phyloP scores from a whole-genome alignment of 2,888 invertebrate species.

The Sesamia inferens region DNA sequence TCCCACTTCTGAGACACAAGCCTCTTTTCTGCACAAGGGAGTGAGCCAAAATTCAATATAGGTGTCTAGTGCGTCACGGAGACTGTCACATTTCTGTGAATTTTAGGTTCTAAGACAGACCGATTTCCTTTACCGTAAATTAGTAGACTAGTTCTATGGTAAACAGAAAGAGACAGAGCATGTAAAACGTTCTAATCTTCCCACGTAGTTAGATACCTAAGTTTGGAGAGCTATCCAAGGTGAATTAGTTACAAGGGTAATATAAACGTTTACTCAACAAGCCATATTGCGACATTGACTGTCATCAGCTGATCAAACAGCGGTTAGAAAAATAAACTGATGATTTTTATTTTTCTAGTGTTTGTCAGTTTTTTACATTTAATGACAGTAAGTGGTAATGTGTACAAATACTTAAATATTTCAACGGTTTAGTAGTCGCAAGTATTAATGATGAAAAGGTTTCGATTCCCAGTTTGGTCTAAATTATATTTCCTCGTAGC shows the following conservation, averaged over 20 bases:
- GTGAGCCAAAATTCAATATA: background rate
- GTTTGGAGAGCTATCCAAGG: slow-evolving; percentile 33
- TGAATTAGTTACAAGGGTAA: slow-evolving; percentile 33
- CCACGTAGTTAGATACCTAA: slow-evolving; percentile 2
- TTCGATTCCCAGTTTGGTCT: background rate
- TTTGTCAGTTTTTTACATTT: background rate
- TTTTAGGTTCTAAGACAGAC: background rate
- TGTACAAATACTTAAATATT: background rate
- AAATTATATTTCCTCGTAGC: background rate
- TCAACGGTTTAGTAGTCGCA: background rate
- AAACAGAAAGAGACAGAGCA: background rate
- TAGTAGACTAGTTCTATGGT: background rate
- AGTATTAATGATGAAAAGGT: background rate
- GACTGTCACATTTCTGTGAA: background rate
- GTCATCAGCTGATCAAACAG: slow-evolving; percentile 8
- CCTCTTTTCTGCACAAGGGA: background rate
- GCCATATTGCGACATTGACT: slow-evolving; percentile 18
- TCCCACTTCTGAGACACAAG: too few species aligned
- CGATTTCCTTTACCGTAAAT: background rate
- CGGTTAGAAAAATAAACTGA: background rate
- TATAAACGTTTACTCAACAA: slow-evolving; percentile 26
- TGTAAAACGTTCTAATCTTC: slow-evolving; percentile 19
- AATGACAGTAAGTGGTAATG: background rate
- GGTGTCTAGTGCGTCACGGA: background rate
- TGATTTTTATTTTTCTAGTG: background rate